A percentile compares a stretch with the other conserved stretches of the same genome.
Evolutionary conservation across 1,140 invertebrate species (phyloP).

Genomic region (Micrasema longulum): DNA sequence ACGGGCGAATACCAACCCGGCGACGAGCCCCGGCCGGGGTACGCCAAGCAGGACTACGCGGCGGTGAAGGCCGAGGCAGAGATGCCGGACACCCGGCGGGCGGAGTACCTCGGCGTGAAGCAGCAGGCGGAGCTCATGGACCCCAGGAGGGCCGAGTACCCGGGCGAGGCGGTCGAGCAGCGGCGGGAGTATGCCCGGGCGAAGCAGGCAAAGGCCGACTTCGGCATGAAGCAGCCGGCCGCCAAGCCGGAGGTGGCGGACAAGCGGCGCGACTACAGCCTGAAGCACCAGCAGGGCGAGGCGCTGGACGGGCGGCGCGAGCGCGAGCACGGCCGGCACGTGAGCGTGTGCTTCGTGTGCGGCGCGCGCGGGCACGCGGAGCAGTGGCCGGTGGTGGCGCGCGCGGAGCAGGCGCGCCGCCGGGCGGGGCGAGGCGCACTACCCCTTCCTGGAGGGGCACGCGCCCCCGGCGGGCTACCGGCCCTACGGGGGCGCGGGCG

Average conservation of each 20-base stretch:
- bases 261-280: neutral
- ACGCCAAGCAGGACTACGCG: conserved; percentile 1
- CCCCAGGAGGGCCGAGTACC: conserved; percentile 18
- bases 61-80: neutral
- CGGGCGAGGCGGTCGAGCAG: conserved; percentile 10
- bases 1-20: conserved; percentile 28
- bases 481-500: conserved; percentile 66
- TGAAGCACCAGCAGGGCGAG: conserved; percentile 1
- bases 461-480: conserved; percentile 81
- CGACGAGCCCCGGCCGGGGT: neutral
- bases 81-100: conserved; percentile 25
- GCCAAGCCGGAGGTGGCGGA: conserved; percentile 1
- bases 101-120: conserved; percentile 32
- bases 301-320: conserved; percentile 16
- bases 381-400: conserved; percentile 76
- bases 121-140: conserved; percentile 24
- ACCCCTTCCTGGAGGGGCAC: conserved; percentile 91
- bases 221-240: conserved; percentile 1
- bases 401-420: conserved; percentile 68
- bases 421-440: conserved; percentile 86
- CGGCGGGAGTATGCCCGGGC: conserved; percentile 26
- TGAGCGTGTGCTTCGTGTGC: conserved; percentile 85
- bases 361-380: conserved; percentile 80
- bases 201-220: conserved; percentile 14
- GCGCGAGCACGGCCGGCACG: neutral